Conservation (phyloP, 2,888 invertebrate species). For the Teinopalpus imperialis region DNA sequence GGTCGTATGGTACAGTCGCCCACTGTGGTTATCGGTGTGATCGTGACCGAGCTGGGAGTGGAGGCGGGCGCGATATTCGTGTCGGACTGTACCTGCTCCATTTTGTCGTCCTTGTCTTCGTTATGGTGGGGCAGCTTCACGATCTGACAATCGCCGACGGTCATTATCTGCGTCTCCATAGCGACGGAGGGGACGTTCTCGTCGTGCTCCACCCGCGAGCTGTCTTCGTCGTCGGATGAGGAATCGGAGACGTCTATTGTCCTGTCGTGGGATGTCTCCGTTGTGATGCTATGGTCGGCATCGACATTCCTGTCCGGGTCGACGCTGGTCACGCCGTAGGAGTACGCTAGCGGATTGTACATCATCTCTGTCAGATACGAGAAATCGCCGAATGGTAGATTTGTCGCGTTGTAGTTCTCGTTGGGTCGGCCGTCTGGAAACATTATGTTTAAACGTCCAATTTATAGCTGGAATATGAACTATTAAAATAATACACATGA, state of each 20-base stretch:
- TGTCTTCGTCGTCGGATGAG: conserved; percentile 65
- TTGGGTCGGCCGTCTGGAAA: conserved; percentile 71
- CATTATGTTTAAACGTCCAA: no score
- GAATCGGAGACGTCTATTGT: conserved; percentile 74
- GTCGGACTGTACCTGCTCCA: conserved; percentile 44
- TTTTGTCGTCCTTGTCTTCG: conserved; percentile 56
- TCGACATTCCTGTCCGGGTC: conserved; percentile 62
- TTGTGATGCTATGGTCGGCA: conserved; percentile 45
- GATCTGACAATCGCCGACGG: conserved; percentile 78
- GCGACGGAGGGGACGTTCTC: conserved; percentile 59
- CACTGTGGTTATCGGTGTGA: conserved; percentile 72
- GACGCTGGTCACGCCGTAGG: conserved; percentile 58
- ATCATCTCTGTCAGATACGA: conserved; percentile 79
- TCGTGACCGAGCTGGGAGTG: conserved; percentile 65
- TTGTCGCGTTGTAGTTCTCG: conserved; percentile 79
- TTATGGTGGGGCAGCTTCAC: conserved; percentile 64
- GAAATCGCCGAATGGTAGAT: conserved; percentile 79
- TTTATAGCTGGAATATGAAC: no score
- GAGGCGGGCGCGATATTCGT: conserved; percentile 43
- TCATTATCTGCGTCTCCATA: conserved; percentile 72
- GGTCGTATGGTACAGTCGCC: conserved; percentile 77
- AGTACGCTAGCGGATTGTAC: conserved; percentile 68
- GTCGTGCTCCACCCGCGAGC: conserved; percentile 54
- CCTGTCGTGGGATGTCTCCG: conserved; percentile 56
- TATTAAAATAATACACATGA: no score